Percentiles rank a stretch among this genome's conserved stretches.
Evolutionary conservation across 2,797 vertebrate genomes (phyloP).

Genomic region (Pipistrellus pygmaeus): DNA sequence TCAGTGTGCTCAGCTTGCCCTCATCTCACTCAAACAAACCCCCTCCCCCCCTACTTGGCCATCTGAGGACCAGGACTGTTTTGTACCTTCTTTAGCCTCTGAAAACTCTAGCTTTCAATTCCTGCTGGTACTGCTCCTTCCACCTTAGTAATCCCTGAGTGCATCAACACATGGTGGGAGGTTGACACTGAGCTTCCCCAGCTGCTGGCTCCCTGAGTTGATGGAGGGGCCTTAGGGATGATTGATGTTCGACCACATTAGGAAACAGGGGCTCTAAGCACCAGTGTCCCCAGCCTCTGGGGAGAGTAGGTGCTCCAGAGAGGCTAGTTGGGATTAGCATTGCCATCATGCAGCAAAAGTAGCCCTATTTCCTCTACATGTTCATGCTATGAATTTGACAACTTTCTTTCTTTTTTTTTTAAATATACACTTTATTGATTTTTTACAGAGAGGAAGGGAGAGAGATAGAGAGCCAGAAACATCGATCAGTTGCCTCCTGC

Average conservation of each 20-base stretch:
- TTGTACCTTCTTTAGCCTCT: neutral
- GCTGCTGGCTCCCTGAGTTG: neutral
- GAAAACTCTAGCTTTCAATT: neutral
- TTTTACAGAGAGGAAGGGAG: too few species aligned
- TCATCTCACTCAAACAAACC: neutral
- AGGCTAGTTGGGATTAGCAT: neutral
- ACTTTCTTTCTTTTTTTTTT: neutral
- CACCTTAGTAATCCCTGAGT: neutral
- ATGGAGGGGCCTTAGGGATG: neutral
- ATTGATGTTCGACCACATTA: neutral
- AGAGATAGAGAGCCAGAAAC: too few species aligned
- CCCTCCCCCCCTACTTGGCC: rapidly evolving
- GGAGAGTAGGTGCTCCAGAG: neutral
- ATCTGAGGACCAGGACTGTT: neutral
- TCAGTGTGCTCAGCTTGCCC: neutral
- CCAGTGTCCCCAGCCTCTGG: neutral
- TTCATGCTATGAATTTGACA: neutral
- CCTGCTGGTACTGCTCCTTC: neutral
- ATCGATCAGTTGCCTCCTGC: too few species aligned
- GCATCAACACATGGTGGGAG: neutral
- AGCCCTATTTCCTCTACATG: neutral
- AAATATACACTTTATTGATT: too few species aligned
- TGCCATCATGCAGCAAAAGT: neutral
- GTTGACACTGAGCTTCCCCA: neutral
- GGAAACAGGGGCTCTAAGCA: neutral